A percentile compares a stretch with the other conserved stretches of the same genome.
These are phyloP conservation scores for Hyppa rectilinea DNA, from an alignment of 2,888 invertebrate genomes.

Conservation along the genomic window DNA sequence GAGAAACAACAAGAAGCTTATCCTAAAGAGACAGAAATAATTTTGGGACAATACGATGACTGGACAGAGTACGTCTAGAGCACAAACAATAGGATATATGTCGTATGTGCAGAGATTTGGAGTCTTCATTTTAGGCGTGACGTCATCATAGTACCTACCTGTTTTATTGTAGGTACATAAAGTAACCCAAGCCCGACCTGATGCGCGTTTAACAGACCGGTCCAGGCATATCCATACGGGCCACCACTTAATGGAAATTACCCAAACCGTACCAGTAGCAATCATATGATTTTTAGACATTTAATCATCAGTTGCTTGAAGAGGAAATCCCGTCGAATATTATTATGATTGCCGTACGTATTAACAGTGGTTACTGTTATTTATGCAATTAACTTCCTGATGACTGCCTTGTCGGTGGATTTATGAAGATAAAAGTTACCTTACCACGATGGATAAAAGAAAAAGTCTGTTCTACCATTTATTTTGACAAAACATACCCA, in stretches of 20 bases:
- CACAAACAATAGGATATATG: not conserved
- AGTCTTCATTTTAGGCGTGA: not conserved
- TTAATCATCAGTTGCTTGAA: not conserved
- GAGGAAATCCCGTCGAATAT: not conserved
- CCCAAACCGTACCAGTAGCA: not conserved
- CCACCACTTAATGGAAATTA: not conserved
- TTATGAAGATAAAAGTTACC: not conserved
- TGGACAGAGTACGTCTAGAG: constrained; percentile 41
- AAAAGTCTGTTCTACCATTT: not conserved
- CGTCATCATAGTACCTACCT: not conserved
- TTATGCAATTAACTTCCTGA: not conserved
- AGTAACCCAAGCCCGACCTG: not conserved
- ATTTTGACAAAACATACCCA: not conserved
- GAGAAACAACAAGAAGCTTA: constrained; percentile 12
- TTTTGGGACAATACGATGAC: constrained; percentile 35
- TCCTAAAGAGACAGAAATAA: not conserved
- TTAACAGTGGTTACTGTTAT: not conserved
- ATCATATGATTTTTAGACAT: constrained; percentile 7
- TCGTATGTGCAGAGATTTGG: not conserved
- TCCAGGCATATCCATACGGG: not conserved
- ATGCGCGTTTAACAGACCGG: not conserved
- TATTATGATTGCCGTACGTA: not conserved
- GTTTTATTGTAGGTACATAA: not conserved
- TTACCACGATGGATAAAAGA: not conserved
- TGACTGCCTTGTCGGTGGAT: not conserved